Base-by-base conservation (phyloP, 2,797 vertebrate species). In the Lacerta viridis region DNA sequence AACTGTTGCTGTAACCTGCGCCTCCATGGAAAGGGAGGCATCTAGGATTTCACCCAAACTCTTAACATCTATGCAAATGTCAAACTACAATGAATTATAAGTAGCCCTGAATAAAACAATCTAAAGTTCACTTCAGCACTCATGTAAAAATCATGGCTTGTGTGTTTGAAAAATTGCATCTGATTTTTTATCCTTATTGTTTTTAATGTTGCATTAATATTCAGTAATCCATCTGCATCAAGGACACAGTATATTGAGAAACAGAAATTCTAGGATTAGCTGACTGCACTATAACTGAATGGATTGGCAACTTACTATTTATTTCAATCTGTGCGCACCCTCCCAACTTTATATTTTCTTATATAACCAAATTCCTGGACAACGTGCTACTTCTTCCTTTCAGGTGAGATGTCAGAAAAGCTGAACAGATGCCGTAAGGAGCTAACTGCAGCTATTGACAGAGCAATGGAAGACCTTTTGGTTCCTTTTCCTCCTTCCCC, bases 351-450 rank as follows among this genome's bases (percentile, higher is more conserved):
- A 33, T 39, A 20, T 76, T 85, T 69, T 17, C 55, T 71, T 77
- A 36, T 66, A 76, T 77, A 5, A 74, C 85, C 88, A 43, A 81
- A 23, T 3, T 55, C 33, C 78, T 84, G 18, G 43, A 39, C 91
- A 92, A 91, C 61, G 17, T 55, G 83, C 77, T 86, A 69, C 83
- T 20, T 87, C 83, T 93, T 84, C 2, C 83, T 93, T 94, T 81
- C 89, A 94, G 93, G 93, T 85, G 83, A 92, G 39, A 97, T 96
- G 96, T 96, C 96, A 20, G 96, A 96, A 71, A 96, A 96, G 80
- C 91, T 97, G 78, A 89, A 89, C 72, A 91, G 93, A 78, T 97
- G 96, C 94, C 91, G 96, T 33, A 94, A 94, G 89, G 94, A 96
- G 83, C 94, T 96, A 79, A 89, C 93, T 0, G 95, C 93, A 7